Evolutionary conservation across 2,797 vertebrate genomes (phyloP).

Genomic region (Cyprinella venusta): DNA sequence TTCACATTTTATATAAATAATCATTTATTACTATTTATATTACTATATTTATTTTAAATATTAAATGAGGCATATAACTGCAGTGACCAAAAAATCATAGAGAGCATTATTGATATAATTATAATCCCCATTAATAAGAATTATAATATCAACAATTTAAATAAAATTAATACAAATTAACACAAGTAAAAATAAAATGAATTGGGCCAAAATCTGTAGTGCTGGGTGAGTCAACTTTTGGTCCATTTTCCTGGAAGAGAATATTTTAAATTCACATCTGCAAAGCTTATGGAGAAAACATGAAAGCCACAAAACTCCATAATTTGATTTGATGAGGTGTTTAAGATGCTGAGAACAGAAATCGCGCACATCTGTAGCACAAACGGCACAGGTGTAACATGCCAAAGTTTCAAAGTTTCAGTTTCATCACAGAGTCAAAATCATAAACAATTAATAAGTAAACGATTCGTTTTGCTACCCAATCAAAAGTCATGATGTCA

Average conservation of each 20-base stretch:
- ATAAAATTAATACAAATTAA: neutral
- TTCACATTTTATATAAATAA: neutral
- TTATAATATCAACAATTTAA: neutral
- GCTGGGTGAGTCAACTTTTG: neutral
- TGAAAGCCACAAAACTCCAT: neutral
- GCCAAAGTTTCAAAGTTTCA: neutral
- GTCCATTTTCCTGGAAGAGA: neutral
- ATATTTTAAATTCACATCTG: neutral
- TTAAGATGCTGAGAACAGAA: neutral
- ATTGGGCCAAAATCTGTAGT: neutral
- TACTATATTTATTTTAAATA: neutral
- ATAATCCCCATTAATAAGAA: neutral
- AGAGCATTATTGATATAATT: neutral
- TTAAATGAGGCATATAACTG: neutral
- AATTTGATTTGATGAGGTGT: neutral
- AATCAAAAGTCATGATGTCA: constrained; percentile 19
- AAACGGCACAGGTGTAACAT: neutral
- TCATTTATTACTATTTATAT: neutral
- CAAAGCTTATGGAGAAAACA: neutral
- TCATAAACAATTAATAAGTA: neutral
- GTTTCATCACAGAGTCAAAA: neutral
- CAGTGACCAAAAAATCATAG: neutral
- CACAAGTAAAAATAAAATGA: neutral
- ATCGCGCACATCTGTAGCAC: neutral
- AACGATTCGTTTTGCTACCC: neutral